These are phyloP conservation scores for Bolborhynchus lineola DNA, from an alignment of 2,113 vertebrate genomes.

Conservation along the genomic window DNA sequence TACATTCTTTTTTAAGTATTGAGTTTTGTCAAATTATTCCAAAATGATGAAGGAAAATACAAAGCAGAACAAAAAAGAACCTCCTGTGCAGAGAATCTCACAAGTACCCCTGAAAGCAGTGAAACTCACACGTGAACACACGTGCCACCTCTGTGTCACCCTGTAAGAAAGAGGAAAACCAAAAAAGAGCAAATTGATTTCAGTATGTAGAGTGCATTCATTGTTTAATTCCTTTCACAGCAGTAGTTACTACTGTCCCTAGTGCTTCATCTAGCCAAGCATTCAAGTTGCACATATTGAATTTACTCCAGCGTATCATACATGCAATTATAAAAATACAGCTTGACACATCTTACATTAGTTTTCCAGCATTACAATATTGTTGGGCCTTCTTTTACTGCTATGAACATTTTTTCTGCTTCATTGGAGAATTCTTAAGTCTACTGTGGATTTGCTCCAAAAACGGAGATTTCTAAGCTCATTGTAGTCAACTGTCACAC, in stretches of 20 bases:
- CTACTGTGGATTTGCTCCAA: neutral
- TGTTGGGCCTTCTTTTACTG: neutral
- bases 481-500: neutral
- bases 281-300: neutral
- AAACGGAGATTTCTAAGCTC: neutral
- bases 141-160: accelerated
- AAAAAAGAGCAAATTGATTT: neutral
- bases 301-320: neutral
- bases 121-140: accelerated
- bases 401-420: neutral
- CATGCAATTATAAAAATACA: neutral
- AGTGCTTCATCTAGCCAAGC: neutral
- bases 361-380: neutral
- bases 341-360: neutral
- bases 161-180: neutral
- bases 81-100: neutral
- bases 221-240: neutral
- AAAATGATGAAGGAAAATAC: neutral
- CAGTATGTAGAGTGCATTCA: neutral
- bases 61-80: neutral
- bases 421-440: neutral
- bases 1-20: neutral
- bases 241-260: neutral
- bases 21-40: neutral
- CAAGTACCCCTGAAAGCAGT: neutral